phyloP scores from a whole-genome alignment of 2,113 vertebrate species.

The Panurus biarmicus region DNA sequence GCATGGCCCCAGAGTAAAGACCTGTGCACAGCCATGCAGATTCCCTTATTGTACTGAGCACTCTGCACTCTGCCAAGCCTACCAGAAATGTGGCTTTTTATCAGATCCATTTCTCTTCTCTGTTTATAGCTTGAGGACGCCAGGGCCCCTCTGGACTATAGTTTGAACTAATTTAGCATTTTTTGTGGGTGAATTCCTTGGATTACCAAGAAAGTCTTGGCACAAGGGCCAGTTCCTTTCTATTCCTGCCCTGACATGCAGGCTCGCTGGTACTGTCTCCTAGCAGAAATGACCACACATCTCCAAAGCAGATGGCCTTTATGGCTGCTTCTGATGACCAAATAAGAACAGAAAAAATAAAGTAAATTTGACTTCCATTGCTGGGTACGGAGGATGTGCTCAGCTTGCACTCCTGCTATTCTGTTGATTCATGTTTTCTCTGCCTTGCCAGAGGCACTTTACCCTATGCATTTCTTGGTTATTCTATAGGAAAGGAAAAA shows the following conservation, averaged over 20 bases:
- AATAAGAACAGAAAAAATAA: background rate
- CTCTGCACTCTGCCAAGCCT: background rate
- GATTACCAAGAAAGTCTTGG: slow-evolving; percentile 12
- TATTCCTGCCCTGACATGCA: background rate
- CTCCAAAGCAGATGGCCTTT: background rate
- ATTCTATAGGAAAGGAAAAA: background rate
- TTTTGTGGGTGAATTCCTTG: slow-evolving; percentile 18
- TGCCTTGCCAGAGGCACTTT: background rate
- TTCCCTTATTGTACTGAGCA: background rate
- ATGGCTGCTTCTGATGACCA: background rate
- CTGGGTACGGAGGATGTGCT: background rate
- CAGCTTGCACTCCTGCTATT: background rate
- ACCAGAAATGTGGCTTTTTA: background rate
- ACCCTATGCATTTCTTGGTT: background rate
- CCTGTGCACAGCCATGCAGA: background rate
- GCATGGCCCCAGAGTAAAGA: background rate
- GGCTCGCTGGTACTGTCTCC: background rate
- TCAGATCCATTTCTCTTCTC: background rate
- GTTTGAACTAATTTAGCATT: background rate
- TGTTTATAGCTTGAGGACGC: background rate
- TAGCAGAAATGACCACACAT: background rate
- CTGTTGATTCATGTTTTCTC: background rate
- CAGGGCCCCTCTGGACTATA: background rate
- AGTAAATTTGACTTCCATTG: background rate
- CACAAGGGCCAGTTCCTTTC: background rate